Evolutionary conservation across 2,797 vertebrate genomes (phyloP).

Genomic region (Yasuhikotakia modesta): DNA sequence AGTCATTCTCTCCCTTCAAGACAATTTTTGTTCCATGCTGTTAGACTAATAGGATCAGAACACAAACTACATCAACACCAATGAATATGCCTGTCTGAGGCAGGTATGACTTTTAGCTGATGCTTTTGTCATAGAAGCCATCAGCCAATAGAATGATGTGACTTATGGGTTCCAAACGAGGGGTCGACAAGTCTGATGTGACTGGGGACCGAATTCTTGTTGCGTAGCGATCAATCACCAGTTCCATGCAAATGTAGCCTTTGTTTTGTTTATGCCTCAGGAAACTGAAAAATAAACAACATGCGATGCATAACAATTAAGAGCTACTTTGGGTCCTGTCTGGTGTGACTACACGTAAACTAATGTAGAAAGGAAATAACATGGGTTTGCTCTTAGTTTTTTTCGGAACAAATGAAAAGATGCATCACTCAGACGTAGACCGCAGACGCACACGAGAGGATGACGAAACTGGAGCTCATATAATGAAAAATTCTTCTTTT

Average conservation of each 20-base stretch:
- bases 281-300: conserved; percentile 34
- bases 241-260: conserved; percentile 46
- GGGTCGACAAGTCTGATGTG: conserved; percentile 27
- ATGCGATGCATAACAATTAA: conserved; percentile 46
- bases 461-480: conserved; percentile 32
- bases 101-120: conserved; percentile 19
- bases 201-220: conserved; percentile 28
- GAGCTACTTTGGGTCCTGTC: conserved; percentile 14
- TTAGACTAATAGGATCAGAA: conserved; percentile 69
- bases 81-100: conserved; percentile 55
- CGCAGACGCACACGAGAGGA: background rate
- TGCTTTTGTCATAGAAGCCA: conserved; percentile 17
- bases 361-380: conserved; percentile 26
- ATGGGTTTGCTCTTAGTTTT: conserved; percentile 10
- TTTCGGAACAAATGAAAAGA: background rate
- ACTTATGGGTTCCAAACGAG: conserved; percentile 30
- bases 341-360: conserved; percentile 37
- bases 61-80: conserved; percentile 59
- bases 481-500: conserved; percentile 35
- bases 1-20: conserved; percentile 61
- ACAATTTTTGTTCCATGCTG: conserved; percentile 67
- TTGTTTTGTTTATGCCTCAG: conserved; percentile 49
- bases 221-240: conserved; percentile 35
- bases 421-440: background rate
- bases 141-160: background rate